These are phyloP conservation scores for Scaptomyza pallida DNA, from an alignment of 1,140 invertebrate species.

Conservation along the genomic window DNA sequence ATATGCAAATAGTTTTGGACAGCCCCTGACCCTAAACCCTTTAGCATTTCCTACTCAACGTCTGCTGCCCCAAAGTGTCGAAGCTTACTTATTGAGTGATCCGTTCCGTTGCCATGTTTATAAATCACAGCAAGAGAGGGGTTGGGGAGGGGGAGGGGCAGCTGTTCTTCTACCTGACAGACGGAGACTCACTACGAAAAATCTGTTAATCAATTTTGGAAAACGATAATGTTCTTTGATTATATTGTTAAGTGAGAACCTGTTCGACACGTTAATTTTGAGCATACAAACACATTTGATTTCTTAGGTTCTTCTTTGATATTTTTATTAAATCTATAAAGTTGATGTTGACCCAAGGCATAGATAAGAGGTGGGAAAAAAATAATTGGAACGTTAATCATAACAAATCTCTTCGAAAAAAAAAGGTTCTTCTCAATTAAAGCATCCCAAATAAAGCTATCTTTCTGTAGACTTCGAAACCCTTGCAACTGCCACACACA, in stretches of 20 bases:
- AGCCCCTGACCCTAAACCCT: conserved; percentile 7
- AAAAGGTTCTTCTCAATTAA: no score
- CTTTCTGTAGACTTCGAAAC: no score
- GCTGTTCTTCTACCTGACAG: background rate
- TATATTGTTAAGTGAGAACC: conserved; percentile 17
- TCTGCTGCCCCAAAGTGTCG: conserved; percentile 5
- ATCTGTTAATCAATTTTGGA: conserved; percentile 29
- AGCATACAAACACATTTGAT: background rate
- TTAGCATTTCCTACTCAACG: background rate
- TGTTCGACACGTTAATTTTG: background rate
- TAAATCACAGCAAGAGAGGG: conserved; percentile 25
- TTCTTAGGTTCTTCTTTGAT: no score
- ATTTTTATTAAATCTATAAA: no score
- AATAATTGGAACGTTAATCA: no score
- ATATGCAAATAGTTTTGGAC: conserved; percentile 30
- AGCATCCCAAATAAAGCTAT: no score
- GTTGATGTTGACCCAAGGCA: no score
- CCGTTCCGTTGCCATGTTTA: conserved; percentile 25
- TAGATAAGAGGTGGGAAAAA: no score
- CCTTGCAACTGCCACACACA: no score
- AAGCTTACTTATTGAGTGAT: conserved; percentile 43
- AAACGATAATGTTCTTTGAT: conserved; percentile 8
- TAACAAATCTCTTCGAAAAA: no score
- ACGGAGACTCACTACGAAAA: background rate
- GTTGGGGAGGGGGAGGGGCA: background rate